These are phyloP conservation scores for Luperina testacea DNA, from an alignment of 2,888 invertebrate species.

Conservation along the genomic window DNA sequence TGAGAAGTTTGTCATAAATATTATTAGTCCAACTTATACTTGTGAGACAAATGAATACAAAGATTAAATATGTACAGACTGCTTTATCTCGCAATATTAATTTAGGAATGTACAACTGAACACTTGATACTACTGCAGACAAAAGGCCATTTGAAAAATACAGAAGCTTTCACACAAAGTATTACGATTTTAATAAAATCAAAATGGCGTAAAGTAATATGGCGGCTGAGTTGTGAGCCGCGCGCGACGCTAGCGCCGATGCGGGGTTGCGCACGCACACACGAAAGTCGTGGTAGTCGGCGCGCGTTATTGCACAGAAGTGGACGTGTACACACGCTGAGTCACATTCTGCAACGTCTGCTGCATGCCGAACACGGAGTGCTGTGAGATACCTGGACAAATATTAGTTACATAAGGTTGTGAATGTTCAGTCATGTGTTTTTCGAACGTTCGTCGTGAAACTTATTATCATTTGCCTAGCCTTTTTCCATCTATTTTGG, in stretches of 20 bases:
- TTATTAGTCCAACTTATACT: conserved; percentile 47
- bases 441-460: not conserved
- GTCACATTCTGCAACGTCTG: conserved; percentile 91
- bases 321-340: conserved; percentile 95
- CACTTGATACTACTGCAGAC: conserved; percentile 45
- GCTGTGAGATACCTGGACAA: conserved; percentile 92
- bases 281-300: conserved; percentile 95
- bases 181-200: conserved; percentile 79
- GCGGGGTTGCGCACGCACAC: conserved; percentile 95
- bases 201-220: conserved; percentile 85
- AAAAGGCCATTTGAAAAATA: conserved; percentile 46
- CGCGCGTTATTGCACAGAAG: conserved; percentile 96
- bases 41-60: conserved; percentile 43
- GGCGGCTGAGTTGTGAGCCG: conserved; percentile 84
- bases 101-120: conserved; percentile 30
- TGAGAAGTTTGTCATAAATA: conserved; percentile 52
- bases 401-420: not conserved
- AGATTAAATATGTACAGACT: conserved; percentile 46
- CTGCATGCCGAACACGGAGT: conserved; percentile 92
- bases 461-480: not conserved
- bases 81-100: conserved; percentile 22
- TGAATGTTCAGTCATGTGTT: not conserved
- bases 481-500: not conserved
- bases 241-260: conserved; percentile 92
- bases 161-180: conserved; percentile 47